Base-by-base conservation (phyloP, 2,797 vertebrate species). In the Oophaga sylvatica region DNA sequence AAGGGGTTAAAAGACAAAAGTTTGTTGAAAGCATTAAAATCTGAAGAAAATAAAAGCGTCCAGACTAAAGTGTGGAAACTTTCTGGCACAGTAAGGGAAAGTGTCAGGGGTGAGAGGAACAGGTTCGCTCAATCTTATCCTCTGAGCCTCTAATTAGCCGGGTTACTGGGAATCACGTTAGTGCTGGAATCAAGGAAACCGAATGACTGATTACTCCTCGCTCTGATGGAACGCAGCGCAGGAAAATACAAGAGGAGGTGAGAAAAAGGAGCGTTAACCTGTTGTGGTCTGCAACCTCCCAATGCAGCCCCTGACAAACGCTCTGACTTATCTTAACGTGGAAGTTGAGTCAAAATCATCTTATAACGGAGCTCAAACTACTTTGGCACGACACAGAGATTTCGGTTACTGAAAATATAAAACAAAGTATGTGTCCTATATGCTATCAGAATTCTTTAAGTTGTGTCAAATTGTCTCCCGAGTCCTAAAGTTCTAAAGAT, bases 201-300 rank as follows among this genome's bases (percentile, higher is more conserved):
- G n/a, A 56, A 67, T 85, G 87, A 88, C 87, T 88, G 87, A 88
- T 88, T 8, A 81, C 77, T 67, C 17, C 65, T 60, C 62, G 31
- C 22, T 78, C 41, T 65, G 79, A 65, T 35, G 68, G 63, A 68
- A 60, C 29, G 63, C 17, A 67, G 63, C 15, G 75, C 63, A 79
- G 63, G n/a, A 70, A 81, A 67, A 65, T 48, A 53, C 35, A 26
- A 78, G 53, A 65, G 22, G 16, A 4, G 17, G n/a, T 9, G 57
- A 70, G 26, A 60, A 80, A 45, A 48, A 60, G 48, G 35, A 73
- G 31, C 17, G 17, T 84, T 73, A 62, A 84, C 82, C 68, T 59
- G 35, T 84, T 75, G 20, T 75, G 59, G 31, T 80, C 59, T 15
- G 5, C 48, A 20, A 0, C 17, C 57, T 62, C 59, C 29, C 57